Evolutionary conservation across 92 coral and sea anemone genomes (phyloP), one percentile per base, ranked within the genome.

Genomic region (Pocillopora meandrina): DNA sequence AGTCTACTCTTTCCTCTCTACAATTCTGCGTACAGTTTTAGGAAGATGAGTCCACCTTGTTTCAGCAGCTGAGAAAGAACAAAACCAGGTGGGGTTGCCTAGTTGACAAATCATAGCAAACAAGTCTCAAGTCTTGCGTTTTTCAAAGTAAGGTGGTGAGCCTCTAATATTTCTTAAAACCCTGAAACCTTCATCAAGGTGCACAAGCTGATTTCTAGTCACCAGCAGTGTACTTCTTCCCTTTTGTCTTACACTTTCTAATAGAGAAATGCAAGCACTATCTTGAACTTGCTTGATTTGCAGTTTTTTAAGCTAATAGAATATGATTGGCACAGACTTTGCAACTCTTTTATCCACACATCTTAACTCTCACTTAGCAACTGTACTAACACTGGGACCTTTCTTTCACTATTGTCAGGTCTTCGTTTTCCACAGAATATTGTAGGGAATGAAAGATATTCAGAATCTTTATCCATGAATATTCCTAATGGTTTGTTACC

Each of bases 31-130:
- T 17, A 89, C 64, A 65, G 70, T 92, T 89, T 83, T 92, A 1
- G 86, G 74, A 18, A 92, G 72, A 82, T 87, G 95, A 17, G 55
- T 10, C 95, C 95, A 92, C 47, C 95, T 87, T 33, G 95, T 92
- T 75, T 92, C 95, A 56, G 93, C 95, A 3, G 95, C 93, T 56
- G 93, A 92, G 86, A 75, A 56, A 20, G 79, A 75, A 7, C 71
- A 79, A 42, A 79, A 86, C 88, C 82, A 86, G 72, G 86, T 72
- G 5, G 74, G 90, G 13, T 72, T 80, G 33, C 90, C 86, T n/a
- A 86, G 20, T 58, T 86, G 89, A 42, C 85, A 62, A 17, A 86
- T 86, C 89, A 86, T 86, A 42, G 79, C 86, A 82, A 82, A 82
- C 65, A 84, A 34, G 23, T 84, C 81, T 65, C 47, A n/a, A n/a